A percentile compares a stretch with the other conserved stretches of the same genome.
phyloP scores from a whole-genome alignment of 2,797 vertebrate species.

The Typhlichthys eigenmanni region DNA sequence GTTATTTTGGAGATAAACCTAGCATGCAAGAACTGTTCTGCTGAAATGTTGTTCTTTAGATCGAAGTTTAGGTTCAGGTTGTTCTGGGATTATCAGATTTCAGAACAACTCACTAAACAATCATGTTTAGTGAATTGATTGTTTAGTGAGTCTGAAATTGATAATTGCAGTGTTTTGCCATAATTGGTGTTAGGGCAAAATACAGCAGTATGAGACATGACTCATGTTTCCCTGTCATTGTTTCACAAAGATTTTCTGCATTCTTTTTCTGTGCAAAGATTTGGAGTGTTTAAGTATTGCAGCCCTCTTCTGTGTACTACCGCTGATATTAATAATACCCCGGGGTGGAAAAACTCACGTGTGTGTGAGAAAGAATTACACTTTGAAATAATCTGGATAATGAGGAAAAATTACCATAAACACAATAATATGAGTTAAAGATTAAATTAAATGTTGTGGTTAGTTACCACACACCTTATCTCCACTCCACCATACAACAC shows the following conservation, averaged over 20 bases:
- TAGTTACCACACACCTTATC: no score
- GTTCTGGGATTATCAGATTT: constrained; percentile 7
- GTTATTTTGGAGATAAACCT: constrained; percentile 17
- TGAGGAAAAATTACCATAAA: constrained; percentile 23
- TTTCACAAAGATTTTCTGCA: background rate
- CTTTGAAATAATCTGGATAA: constrained; percentile 47
- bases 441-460: constrained; percentile 5
- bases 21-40: constrained; percentile 9
- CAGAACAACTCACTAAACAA: background rate
- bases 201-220: constrained; percentile 1
- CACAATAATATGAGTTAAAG: constrained; percentile 2
- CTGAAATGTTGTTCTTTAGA: constrained; percentile 2
- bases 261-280: background rate
- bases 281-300: constrained; percentile 18
- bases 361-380: constrained; percentile 1
- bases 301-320: constrained; percentile 12
- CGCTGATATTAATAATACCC: constrained; percentile 11
- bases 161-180: constrained; percentile 4
- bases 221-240: background rate
- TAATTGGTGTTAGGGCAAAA: constrained; percentile 2
- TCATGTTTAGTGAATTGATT: background rate
- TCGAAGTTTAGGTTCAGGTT: background rate
- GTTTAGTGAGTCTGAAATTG: constrained; percentile 6
- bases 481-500: no score
- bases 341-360: constrained; percentile 14